These are phyloP conservation scores for Avahi laniger DNA, from an alignment of 2,797 vertebrate species.

Conservation along the genomic window DNA sequence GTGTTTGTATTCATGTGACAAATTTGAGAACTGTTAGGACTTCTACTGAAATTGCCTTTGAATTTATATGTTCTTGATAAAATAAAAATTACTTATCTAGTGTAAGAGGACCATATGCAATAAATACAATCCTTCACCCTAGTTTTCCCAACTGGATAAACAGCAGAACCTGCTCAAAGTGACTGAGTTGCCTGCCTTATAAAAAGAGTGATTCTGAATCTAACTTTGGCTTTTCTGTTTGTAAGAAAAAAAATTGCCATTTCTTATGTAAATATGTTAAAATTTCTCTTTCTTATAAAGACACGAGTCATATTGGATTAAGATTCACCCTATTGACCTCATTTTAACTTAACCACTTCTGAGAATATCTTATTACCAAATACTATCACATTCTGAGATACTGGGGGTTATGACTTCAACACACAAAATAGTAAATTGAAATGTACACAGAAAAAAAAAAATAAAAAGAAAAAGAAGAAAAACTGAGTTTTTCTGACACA, in stretches of 20 bases:
- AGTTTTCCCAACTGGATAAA: not conserved
- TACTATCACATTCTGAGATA: not conserved
- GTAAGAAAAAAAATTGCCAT: not conserved
- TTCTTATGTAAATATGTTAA: not conserved
- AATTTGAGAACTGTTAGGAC: not conserved
- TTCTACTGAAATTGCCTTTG: not conserved
- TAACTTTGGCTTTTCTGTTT: not conserved
- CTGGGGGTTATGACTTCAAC: not conserved
- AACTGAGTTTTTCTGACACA: too few relatives aligned
- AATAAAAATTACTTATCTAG: not conserved
- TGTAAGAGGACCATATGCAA: not conserved
- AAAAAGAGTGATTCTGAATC: not conserved
- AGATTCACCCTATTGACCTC: not conserved
- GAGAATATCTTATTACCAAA: not conserved
- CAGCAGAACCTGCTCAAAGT: not conserved
- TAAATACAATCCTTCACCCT: not conserved
- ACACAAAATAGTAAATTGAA: not conserved
- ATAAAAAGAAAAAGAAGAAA: too few relatives aligned
- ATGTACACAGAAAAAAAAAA: not conserved
- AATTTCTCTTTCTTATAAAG: not conserved
- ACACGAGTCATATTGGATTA: not conserved
- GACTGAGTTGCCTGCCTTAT: not conserved
- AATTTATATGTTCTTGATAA: constrained; percentile 24
- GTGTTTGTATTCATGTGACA: not conserved
- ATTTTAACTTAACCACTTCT: not conserved